phyloP scores from a whole-genome alignment of 2,113 vertebrate species.

The Mustela nigripes region DNA sequence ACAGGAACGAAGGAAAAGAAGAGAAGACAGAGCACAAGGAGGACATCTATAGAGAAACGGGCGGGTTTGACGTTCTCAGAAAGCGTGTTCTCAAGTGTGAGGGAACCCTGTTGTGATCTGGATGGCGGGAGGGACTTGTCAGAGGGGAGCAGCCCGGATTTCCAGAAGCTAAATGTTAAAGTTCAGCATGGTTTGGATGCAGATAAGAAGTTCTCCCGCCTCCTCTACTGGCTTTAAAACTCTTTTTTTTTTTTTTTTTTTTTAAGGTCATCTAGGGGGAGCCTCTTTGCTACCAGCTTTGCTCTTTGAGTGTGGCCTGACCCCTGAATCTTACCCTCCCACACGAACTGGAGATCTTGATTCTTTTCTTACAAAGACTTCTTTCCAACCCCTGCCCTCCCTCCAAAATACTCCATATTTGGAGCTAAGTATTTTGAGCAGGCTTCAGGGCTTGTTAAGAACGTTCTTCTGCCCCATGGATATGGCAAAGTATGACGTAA shows the following conservation, averaged over 20 bases:
- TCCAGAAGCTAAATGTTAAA: constrained; percentile 78
- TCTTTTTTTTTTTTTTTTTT: constrained; percentile 39
- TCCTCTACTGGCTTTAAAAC: constrained; percentile 29
- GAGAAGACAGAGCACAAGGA: neutral
- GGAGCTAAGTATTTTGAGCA: constrained; percentile 35
- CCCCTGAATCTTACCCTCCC: constrained; percentile 70
- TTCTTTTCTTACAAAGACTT: constrained; percentile 75
- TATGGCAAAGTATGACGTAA: neutral
- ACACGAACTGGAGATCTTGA: constrained; percentile 55
- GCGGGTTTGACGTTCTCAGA: neutral
- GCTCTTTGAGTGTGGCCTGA: constrained; percentile 73
- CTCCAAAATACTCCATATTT: neutral
- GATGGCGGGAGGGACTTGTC: neutral
- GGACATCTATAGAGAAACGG: neutral
- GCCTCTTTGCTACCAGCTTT: constrained; percentile 41
- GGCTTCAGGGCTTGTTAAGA: neutral
- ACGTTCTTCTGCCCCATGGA: neutral
- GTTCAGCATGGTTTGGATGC: constrained; percentile 64
- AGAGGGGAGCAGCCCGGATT: neutral
- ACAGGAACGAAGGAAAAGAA: neutral
- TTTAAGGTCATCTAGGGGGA: constrained; percentile 68
- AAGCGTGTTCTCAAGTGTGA: neutral
- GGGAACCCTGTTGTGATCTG: constrained; percentile 13
- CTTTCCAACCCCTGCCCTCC: constrained; percentile 43
- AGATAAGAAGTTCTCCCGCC: constrained; percentile 66